Evolutionary conservation across 2,888 invertebrate species (phyloP).

Genomic region (Diogma glabrata): DNA sequence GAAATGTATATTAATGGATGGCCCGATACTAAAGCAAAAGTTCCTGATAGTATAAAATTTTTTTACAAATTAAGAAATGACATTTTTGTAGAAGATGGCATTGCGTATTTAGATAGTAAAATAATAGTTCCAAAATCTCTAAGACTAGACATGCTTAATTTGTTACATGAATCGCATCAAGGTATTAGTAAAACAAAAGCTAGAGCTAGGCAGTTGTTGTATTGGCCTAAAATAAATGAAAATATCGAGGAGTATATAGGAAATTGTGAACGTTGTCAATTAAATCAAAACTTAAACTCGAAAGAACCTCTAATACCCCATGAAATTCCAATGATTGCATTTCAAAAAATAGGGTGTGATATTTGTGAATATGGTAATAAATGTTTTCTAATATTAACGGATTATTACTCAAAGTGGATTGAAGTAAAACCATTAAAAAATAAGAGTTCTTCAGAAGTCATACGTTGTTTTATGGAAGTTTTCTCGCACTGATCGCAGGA

Average conservation of each 20-base stretch:
- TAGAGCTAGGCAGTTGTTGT: conserved; percentile 20
- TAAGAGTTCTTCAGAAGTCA: conserved; percentile 16
- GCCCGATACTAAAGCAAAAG: conserved; percentile 14
- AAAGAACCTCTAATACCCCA: conserved; percentile 12
- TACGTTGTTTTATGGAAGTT: too few species aligned
- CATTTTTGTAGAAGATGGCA: conserved; percentile 18
- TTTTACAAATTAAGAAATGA: conserved; percentile 22
- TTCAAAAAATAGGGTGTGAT: conserved; percentile 17
- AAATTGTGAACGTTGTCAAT: too few species aligned
- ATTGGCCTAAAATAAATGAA: too few species aligned
- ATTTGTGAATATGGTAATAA: conserved; percentile 21
- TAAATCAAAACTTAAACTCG: conserved; percentile 14
- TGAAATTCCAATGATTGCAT: conserved; percentile 9
- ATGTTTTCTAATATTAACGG: conserved; percentile 20
- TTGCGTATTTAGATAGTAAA: conserved; percentile 20
- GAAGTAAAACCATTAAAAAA: conserved; percentile 16
- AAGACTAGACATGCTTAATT: conserved; percentile 16
- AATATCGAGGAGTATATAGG: too few species aligned
- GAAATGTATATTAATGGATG: too few species aligned
- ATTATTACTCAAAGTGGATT: conserved; percentile 20
- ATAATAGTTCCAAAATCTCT: conserved; percentile 20
- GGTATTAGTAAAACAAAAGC: conserved; percentile 22
- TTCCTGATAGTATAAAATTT: conserved; percentile 16
- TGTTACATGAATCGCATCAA: conserved; percentile 21
- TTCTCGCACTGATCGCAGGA: too few species aligned